Conservation (phyloP, 2,888 invertebrate species). For the Pachymerium ferrugineum region DNA sequence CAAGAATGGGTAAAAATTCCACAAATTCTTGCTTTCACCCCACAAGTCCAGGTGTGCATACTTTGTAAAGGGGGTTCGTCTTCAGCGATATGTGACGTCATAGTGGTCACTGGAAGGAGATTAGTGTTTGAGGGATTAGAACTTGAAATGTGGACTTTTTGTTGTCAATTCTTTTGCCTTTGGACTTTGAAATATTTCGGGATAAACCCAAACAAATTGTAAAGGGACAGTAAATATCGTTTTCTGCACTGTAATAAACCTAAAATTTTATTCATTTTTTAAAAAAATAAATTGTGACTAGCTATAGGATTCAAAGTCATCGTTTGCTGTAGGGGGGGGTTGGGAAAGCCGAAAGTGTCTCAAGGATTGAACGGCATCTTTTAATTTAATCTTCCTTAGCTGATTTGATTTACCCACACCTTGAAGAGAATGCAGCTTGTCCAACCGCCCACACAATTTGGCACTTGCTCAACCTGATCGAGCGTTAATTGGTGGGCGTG, state of each 20-base stretch:
- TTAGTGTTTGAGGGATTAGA: slow-evolving; percentile 10
- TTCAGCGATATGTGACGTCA: slow-evolving; percentile 5
- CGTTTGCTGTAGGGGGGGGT: too few relatives aligned
- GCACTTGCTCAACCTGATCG: background rate
- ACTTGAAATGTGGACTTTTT: slow-evolving; percentile 15
- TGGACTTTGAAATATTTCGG: background rate
- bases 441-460: background rate
- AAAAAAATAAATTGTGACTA: too few relatives aligned
- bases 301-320: too few relatives aligned
- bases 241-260: too few relatives aligned
- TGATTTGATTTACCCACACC: too few relatives aligned
- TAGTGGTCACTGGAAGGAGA: slow-evolving; percentile 19
- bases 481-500: slow-evolving; percentile 7
- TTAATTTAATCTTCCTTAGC: too few relatives aligned
- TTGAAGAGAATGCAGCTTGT: too few relatives aligned
- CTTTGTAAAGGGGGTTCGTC: background rate
- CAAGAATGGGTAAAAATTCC: slow-evolving; percentile 20
- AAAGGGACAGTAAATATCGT: too few relatives aligned
- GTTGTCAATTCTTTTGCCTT: background rate
- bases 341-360: too few relatives aligned
- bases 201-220: too few relatives aligned
- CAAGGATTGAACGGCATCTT: too few relatives aligned
- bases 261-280: too few relatives aligned
- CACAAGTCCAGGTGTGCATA: slow-evolving; percentile 16
- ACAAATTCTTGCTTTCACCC: slow-evolving; percentile 16